A percentile compares a stretch with the other conserved stretches of the same genome.
phyloP scores from a whole-genome alignment of 1,140 invertebrate genomes.

The Pachypeltis micranthus region DNA sequence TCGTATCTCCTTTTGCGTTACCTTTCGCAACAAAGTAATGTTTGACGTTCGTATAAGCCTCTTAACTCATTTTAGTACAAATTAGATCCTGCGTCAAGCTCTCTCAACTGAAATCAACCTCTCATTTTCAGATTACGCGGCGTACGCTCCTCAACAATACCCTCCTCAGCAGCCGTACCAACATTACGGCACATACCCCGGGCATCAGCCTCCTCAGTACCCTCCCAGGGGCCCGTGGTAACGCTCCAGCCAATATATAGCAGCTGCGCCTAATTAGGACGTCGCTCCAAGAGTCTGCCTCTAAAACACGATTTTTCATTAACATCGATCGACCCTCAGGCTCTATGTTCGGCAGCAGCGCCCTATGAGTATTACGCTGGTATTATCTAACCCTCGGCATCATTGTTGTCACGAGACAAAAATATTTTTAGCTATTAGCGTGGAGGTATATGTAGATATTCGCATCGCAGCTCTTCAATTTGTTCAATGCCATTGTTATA shows the following conservation, averaged over 20 bases:
- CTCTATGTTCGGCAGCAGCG: too few relatives aligned
- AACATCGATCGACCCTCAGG: background rate
- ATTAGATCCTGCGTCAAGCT: background rate
- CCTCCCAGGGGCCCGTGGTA: constrained; percentile 4
- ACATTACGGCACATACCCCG: constrained; percentile 9
- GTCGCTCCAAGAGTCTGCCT: background rate
- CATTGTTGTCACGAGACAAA: too few relatives aligned
- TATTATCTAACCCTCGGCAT: background rate
- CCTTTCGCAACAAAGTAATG: background rate
- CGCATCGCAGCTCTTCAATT: background rate
- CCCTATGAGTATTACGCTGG: background rate
- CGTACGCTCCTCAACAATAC: constrained; percentile 17
- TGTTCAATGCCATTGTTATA: background rate
- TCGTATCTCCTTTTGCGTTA: background rate
- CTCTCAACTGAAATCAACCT: background rate
- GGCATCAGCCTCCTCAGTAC: constrained; percentile 19
- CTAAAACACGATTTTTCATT: background rate
- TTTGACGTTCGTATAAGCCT: background rate
- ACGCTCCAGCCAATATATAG: background rate
- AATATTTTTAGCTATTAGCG: background rate
- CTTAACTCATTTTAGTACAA: background rate
- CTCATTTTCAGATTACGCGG: constrained; percentile 6
- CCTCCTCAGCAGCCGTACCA: constrained; percentile 4
- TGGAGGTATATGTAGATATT: background rate
- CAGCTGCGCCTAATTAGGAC: background rate